Percentiles rank a stretch among this genome's conserved stretches.
Conservation (phyloP, 2,113 vertebrate species). For the Urocynchramus pylzowi region DNA sequence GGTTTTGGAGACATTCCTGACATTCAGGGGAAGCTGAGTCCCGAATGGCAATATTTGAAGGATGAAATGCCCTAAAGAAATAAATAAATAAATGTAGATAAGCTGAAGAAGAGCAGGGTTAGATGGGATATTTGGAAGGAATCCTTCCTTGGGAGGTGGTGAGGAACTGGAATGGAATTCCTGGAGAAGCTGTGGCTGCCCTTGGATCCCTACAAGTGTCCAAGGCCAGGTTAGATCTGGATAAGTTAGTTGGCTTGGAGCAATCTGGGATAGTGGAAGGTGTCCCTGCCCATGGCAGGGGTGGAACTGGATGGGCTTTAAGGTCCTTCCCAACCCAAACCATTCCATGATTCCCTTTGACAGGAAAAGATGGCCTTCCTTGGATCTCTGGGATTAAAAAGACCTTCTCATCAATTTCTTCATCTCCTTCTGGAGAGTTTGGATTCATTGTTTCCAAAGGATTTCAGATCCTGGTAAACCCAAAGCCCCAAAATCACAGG, state of each 20-base stretch:
- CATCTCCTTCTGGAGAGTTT: not conserved
- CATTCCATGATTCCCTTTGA: not conserved
- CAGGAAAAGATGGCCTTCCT: not conserved
- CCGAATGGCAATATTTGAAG: not conserved
- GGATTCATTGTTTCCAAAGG: not conserved
- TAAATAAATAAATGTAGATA: not conserved
- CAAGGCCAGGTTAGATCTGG: not conserved
- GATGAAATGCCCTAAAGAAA: not conserved
- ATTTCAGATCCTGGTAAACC: not conserved
- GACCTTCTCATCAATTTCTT: not conserved
- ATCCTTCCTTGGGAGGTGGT: not conserved
- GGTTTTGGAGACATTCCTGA: not conserved
- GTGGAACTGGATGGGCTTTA: not conserved
- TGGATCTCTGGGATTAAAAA: accelerated
- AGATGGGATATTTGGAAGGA: not conserved
- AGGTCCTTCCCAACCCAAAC: not conserved
- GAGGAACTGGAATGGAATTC: not conserved
- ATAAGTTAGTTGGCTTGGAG: accelerated
- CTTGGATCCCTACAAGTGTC: not conserved
- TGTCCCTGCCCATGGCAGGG: not conserved
- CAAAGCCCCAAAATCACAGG: not conserved
- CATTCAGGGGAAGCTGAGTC: not conserved
- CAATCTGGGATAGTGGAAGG: not conserved
- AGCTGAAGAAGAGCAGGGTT: not conserved
- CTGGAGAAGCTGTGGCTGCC: not conserved